Base-by-base conservation (phyloP, 2,113 vertebrate species). In the Neopipo cinnamomea region DNA sequence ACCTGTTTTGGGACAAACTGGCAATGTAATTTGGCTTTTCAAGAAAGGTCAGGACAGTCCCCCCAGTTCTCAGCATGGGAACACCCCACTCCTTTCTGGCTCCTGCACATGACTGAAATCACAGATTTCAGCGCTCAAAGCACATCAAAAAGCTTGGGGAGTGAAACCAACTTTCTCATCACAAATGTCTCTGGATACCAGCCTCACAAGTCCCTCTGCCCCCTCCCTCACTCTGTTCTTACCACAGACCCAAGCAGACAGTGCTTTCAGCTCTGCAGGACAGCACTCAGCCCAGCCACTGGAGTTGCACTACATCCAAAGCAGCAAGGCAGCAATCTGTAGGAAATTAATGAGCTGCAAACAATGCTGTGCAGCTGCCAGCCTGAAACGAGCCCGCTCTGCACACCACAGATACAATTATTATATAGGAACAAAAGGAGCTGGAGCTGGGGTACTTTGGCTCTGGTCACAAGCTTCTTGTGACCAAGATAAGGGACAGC, bases 341-440 rank as follows among this genome's bases (percentile, higher is more conserved):
- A 95, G 80, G 86, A 95, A 95, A 96, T 85, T 95, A 95, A 96
- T 94, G 95, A 96, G 84, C 94, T 92, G 94, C 93, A 96, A 97
- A 91, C 84, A 95, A 91, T 8, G 2, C 87, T 76, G 73, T 53
- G 88, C 95, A 97, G 93, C 91, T 94, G 93, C 91, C 95, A 95
- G 95, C 81, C 94, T 78, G 73, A 84, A 95, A 78, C 0, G 2
- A 91, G 87, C 49, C 74, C 0, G 2, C 77, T 85, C 89, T 93
- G 89, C 77, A 85, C 1, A 19, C 73, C 52, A 24, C 89, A 93
- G 81, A 96, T 85, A 94, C 66, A 75, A 76, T 89, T 94, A 89
- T 93, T 93, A 39, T 25, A 79, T 21, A 65, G 21, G 77, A 91
- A 94, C 91, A 94, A 91, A 92, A 95, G 87, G 77, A 95, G 61